Conservation (phyloP, 2,888 invertebrate genomes). For the Amblyteles armatorius region DNA sequence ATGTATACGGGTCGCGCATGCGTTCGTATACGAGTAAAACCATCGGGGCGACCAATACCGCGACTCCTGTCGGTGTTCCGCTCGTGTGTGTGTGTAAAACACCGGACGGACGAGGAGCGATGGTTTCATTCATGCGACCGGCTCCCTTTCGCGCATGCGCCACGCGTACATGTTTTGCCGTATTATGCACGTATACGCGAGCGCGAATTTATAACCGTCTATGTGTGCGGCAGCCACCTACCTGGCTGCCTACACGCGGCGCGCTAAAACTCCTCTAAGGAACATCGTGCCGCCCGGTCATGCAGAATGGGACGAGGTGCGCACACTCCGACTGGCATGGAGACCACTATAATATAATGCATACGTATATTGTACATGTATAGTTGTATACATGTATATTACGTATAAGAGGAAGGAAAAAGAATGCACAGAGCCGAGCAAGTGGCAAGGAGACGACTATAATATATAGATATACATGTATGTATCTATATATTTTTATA, state of each 20-base stretch:
- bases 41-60: constrained; percentile 7
- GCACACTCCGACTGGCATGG: neutral
- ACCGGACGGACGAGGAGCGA: constrained; percentile 48
- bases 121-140: constrained; percentile 81
- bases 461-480: too few species aligned
- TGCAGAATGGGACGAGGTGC: neutral
- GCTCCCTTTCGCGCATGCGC: constrained; percentile 58
- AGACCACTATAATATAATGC: neutral
- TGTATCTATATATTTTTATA: too few species aligned
- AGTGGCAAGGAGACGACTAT: too few species aligned
- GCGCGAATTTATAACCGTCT: constrained; percentile 14
- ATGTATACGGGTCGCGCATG: constrained; percentile 23
- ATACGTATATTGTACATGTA: neutral
- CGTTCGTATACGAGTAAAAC: constrained; percentile 13
- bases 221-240: neutral
- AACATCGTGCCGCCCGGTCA: neutral
- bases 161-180: neutral
- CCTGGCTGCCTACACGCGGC: neutral
- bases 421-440: neutral
- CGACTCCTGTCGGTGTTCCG: neutral
- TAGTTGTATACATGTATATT: neutral
- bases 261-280: constrained; percentile 26
- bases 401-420: neutral
- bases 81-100: constrained; percentile 8
- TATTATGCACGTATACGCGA: constrained; percentile 15